Evolutionary conservation across 2,888 invertebrate genomes (phyloP), one percentile per base, ranked within the genome.

Genomic region (Arenicola marina): DNA sequence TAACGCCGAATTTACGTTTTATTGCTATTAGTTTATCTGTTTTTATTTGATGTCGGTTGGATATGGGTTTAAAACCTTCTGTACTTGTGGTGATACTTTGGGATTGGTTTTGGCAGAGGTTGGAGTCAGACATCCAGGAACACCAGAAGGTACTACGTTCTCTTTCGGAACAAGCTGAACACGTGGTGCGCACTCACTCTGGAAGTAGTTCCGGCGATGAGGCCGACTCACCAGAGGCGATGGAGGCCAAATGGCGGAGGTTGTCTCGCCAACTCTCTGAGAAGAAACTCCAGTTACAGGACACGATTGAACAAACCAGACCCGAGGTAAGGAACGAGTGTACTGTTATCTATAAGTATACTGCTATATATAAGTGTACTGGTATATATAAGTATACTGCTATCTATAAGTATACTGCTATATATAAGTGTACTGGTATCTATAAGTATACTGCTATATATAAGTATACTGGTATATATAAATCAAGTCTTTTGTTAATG

Each of bases 221-320:
- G 4, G 34, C 33, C 4, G 7, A 11, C 24, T 18, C 45, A 4
- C 44, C 44, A 26, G 57, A 57, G n/a, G 26, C 57, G 7, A 59
- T 79, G 3, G 68, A 73, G 28, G 63, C 67, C 4, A 63, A 71
- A 26, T 79, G 78, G 78, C 68, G 76, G 65, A 56, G 65, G 15
- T 62, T 79, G 31, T 67, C 72, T 31, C 62, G 63, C 59, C 73
- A 75, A 45, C 65, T 78, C 33, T 70, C 70, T 21, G 67, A 73
- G 56, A 77, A 75, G 60, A 77, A 73, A 56, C 57, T n/a, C 2
- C 64, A 61, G 31, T 34, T 64, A 26, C 61, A 73, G 18, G 69
- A 74, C 28, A 66, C 76, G n/a, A 72, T 76, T 53, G 74, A 73
- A 3, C n/a, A 15, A 4, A 34, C 18, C n/a, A n/a, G 32, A 38